Evolutionary conservation across 2,888 invertebrate species (phyloP), one percentile per base, ranked within the genome.

Genomic region (Heliconius ethilla): DNA sequence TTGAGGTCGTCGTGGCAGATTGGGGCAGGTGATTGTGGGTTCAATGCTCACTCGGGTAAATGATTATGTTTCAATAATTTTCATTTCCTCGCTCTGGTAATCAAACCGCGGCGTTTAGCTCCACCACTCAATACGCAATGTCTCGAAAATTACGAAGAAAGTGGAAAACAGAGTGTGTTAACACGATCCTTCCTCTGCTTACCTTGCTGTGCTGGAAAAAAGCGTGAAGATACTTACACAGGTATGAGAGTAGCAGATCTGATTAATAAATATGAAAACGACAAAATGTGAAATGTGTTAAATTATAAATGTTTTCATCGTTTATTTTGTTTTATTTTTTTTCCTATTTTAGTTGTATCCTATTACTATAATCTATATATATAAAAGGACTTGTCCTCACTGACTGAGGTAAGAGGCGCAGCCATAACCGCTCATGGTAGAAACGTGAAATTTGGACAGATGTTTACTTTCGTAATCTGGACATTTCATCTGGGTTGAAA

Each of bases 191-290:
- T 4, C 59, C 59, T 9, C 10, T 59, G n/a, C 59, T n/a, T 59
- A 59, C n/a, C n/a, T n/a, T 59, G 59, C 10, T 59, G 10, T n/a
- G 59, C 9, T 10, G 59, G n/a, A 59, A 59, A 7, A n/a, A 59
- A 59, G n/a, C 10, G n/a, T 59, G 59, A 59, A 59, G n/a, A 22
- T 59, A n/a, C 3, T 22, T 9, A 55, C 18, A 3, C 55, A 55
- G 59, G 72, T 72, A 77, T 67, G 67, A 74, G 66, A 62, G 77
- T 73, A 74, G 65, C 77, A 77, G 77, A 77, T 77, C 77, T 77
- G 77, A 77, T 77, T 73, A 77, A 62, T 37, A 22, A 59, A 67
- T 73, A 77, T 66, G 40, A 62, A 55, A 51, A 66, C 37, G 51
- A 67, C 77, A 73, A 73, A 51, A n/a, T 73, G 29, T n/a, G 67